Base-by-base conservation (phyloP, 1,140 invertebrate species). In the Planococcus citri region DNA sequence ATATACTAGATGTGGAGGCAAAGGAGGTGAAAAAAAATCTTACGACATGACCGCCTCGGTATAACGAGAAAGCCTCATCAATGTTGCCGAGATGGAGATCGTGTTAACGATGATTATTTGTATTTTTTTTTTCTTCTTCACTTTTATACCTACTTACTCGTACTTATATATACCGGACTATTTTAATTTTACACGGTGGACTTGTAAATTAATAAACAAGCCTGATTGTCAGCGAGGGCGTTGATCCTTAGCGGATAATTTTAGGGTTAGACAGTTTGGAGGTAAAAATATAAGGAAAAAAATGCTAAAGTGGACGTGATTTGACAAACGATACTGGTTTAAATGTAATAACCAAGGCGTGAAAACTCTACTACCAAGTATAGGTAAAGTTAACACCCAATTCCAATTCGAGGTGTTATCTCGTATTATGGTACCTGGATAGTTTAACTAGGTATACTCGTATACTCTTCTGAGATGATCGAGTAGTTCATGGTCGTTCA, bases 161-260 rank as follows among this genome's bases (percentile, higher is more conserved):
- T n/a, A n/a, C n/a, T n/a, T n/a, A n/a, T n/a, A n/a, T n/a, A n/a
- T 33, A 33, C 12, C 29, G 3, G 4, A 6, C 12, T 33, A 33
- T 51, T 51, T 51, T 51, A 51, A 51, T 51, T 51, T 51, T 51
- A 51, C 41, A 51, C 41, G 41, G 41, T 51, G 41, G 41, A 51
- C 41, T 51, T 51, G 41, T 51, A 51, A 51, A 51, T 51, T 51
- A 51, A 51, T 51, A 51, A 51, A 51, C 41, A 51, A 51, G 41
- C 17, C 17, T 51, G 12, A 14, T 51, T 51, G 41, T 51, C 41
- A 51, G 41, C 41, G 41, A 51, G 41, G 41, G 41, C 41, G 41
- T 51, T 51, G 41, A 51, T 51, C 4, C 41, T 20, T 51, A 51
- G 41, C 41, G 41, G 41, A 20, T 51, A 51, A 51, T 51, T 51